Base-by-base conservation (phyloP, 2,888 invertebrate genomes). In the Didymodactylos carnosus region DNA sequence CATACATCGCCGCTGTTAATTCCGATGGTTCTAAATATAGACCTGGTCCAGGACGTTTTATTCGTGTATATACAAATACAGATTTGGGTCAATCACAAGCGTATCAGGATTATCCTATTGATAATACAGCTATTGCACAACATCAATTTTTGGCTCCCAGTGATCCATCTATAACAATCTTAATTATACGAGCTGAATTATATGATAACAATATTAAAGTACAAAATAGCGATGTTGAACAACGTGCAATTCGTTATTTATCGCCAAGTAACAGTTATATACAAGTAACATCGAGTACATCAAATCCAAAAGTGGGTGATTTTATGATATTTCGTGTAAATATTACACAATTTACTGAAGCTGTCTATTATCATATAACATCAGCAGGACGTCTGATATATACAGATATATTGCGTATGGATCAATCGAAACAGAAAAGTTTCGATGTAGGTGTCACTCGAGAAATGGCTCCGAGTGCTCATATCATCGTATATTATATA, bases 281-380 rank as follows among this genome's bases (percentile, higher is more conserved):
- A 14, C 89, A 91, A 80, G 88, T 94, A 27, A 86, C 88, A 11
- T 93, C 94, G 2, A 91, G 91, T 76, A 94, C 94, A 0, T 87
- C 87, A 19, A 85, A 88, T 72, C 90, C 92, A 27, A 84, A 90
- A 87, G 92, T 94, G n/a, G 94, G 94, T 39, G 91, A 94, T 82
- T 94, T 93, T 82, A 90, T 94, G 79, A 89, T 95, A 75, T 90
- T 95, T 82, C 94, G 94, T 81, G 91, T 95, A 35, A 88, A 91
- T 78, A 90, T 91, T 75, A 94, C 93, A 83, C 92, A 90, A 83
- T 91, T 88, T 84, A 88, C 94, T 80, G 90, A 93, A 76, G 86
- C 88, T 51, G 92, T 94, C 84, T 91, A 90, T 81, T 95, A 94
- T 80, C 85, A 94, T 76, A 88, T 86, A 77, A 77, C 77, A 76